Evolutionary conservation across 2,113 vertebrate genomes (phyloP), one percentile per base, ranked within the genome.

Genomic region (Hystrix brachyura): DNA sequence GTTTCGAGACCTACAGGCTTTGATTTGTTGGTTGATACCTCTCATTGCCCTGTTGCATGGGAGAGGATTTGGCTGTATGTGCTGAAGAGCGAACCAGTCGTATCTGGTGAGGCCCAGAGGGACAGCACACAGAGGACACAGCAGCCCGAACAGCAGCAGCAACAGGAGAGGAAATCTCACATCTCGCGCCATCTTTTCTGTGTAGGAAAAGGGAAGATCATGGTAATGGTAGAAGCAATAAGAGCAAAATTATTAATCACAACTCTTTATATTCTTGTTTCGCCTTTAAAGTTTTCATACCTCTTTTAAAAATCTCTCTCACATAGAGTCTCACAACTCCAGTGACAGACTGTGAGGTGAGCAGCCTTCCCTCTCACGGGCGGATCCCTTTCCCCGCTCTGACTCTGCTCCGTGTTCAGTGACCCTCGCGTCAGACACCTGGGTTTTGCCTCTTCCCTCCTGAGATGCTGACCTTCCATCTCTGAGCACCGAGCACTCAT

Each of bases 81-180:
- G 97, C 82, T 98, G 97, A 72, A 95, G 95, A 69, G 80, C 53
- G 97, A 98, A 97, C 97, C 97, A 96, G 0, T 4, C 60, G 57
- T 92, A 95, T 29, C 3, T 91, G 64, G 96, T 97, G 60, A 95
- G 38, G 51, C 18, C 2, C 46, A 5, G 43, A 48, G 94, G 95
- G n/a, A 0, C 25, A 72, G 88, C 51, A 38, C 21, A 32, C 21
- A n/a, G n/a, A n/a, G n/a, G n/a, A 11, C 55, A 7, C 2, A 12
- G 11, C 55, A 55, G 55, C 55, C 55, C 46, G 55, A 87, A 94
- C 0, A 91, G 67, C 29, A 15, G 94, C 90, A 97, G 55, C 71
- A 97, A 19, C 4, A 38, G 69, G 69, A 72, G 18, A 43, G n/a
- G n/a, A 72, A 72, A 43, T 18, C 7, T 72, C 69, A 19, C 9